Evolutionary conservation across 2,888 invertebrate genomes (phyloP).

Genomic region (Drymonia ruficornis): DNA sequence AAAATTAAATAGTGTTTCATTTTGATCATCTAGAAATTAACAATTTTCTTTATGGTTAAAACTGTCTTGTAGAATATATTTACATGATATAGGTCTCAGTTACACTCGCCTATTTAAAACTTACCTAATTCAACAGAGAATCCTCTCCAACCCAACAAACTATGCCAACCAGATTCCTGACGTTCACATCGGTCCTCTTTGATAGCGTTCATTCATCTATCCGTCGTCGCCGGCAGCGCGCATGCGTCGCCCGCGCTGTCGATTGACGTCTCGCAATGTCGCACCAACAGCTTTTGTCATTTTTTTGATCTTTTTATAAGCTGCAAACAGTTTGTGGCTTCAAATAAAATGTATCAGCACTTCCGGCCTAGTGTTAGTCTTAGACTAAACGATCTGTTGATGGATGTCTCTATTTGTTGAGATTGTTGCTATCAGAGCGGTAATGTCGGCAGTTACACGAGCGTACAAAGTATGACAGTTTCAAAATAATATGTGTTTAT

Average conservation of each 20-base stretch:
- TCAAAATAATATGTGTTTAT: no score
- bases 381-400: constrained; percentile 2
- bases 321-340: constrained; percentile 20
- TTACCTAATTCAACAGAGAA: not conserved
- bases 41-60: no score
- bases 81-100: no score
- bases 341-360: constrained; percentile 4
- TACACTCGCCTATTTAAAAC: no score
- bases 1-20: no score
- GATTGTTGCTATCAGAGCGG: constrained; percentile 2
- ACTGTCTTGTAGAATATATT: no score
- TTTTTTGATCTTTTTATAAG: constrained; percentile 40
- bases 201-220: constrained; percentile 68
- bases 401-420: constrained; percentile 5
- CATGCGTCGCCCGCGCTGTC: constrained; percentile 38
- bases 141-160: not conserved
- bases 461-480: not conserved
- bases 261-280: constrained; percentile 46
- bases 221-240: constrained; percentile 54
- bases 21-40: no score
- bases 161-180: constrained; percentile 26
- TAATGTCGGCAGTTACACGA: not conserved
- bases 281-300: constrained; percentile 44
- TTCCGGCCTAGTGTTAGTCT: constrained; percentile 5
- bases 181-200: constrained; percentile 36